Conservation (phyloP, 2,888 invertebrate genomes). For the Lacanobia wlatinum region DNA sequence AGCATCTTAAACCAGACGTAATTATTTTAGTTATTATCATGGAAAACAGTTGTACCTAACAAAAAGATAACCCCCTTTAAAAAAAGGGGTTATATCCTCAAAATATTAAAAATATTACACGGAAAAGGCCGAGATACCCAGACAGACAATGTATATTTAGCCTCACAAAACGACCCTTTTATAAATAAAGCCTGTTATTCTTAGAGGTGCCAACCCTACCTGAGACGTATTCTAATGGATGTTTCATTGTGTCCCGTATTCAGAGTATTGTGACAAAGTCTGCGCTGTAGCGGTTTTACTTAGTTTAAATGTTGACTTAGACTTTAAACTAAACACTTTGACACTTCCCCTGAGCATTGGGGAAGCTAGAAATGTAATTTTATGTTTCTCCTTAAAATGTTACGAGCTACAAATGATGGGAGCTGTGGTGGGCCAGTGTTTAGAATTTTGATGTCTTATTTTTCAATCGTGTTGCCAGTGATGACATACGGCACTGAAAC, state of each 20-base stretch:
- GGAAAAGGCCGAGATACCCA: neutral
- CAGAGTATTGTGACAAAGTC: conserved; percentile 24
- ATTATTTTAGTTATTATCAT: too few species aligned
- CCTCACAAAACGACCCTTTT: conserved; percentile 4
- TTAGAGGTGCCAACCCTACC: conserved; percentile 7
- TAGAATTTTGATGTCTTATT: too few species aligned
- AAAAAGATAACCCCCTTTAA: neutral
- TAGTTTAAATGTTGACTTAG: conserved; percentile 5
- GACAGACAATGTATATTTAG: conserved; percentile 12
- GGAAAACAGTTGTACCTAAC: too few species aligned
- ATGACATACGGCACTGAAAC: too few species aligned
- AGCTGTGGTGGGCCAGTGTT: too few species aligned
- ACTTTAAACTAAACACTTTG: neutral
- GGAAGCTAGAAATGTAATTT: neutral
- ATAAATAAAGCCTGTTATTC: conserved; percentile 22
- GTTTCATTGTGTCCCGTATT: conserved; percentile 4
- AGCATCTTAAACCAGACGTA: too few species aligned
- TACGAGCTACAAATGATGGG: neutral
- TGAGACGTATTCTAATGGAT: conserved; percentile 22
- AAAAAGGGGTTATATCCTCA: conserved; percentile 8
- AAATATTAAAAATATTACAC: conserved; percentile 14
- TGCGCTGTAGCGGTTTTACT: neutral
- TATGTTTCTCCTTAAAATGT: neutral
- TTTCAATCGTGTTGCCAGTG: too few species aligned
- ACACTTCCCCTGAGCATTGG: neutral